Evolutionary conservation across 2,888 invertebrate species (phyloP), one percentile per base, ranked within the genome.

Genomic region (Oligia strigilis): DNA sequence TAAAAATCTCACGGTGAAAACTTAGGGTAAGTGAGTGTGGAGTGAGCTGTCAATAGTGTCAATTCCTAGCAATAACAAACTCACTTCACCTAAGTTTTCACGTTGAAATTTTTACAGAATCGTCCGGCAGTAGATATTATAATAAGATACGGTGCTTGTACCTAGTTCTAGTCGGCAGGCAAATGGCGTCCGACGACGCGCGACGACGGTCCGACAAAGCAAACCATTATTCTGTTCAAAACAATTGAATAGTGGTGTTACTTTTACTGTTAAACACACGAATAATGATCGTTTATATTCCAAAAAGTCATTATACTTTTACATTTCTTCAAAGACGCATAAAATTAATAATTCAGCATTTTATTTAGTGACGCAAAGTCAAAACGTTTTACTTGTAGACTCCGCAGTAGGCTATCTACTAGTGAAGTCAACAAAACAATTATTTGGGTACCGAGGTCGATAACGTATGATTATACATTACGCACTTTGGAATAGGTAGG

Each of bases 321-420:
- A 78, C 49, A 78, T 78, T 77, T 65, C 46, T 49, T 66, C 9
- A 23, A 83, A 76, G 23, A 3, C 14, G 46, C 36, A 58, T 75
- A 11, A 23, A 17, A 23, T 29, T 49, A 40, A 65, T 65, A 75
- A 65, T 58, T 58, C 49, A 29, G 17, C 65, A 83, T 55, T 43
- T 43, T 46, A 64, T 49, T 17, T 23, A n/a, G 23, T 76, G 40
- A 58, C 11, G 5, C 29, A 49, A 65, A 82, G 17, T 40, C 40
- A 29, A 62, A 49, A 78, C 40, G n/a, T 58, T 46, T 14, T 19
- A 62, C 72, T 52, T 55, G 19, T 36, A 46, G 0, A 40, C 8
- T 64, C 11, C 23, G 8, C 19, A 36, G 13, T 72, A 62, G 4
- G 9, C 23, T 29, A 1, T 29, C 29, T 29, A 29, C 29, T 43